These are phyloP conservation scores for Pterocles burchelli DNA, from an alignment of 2,113 vertebrate genomes.

Conservation along the genomic window DNA sequence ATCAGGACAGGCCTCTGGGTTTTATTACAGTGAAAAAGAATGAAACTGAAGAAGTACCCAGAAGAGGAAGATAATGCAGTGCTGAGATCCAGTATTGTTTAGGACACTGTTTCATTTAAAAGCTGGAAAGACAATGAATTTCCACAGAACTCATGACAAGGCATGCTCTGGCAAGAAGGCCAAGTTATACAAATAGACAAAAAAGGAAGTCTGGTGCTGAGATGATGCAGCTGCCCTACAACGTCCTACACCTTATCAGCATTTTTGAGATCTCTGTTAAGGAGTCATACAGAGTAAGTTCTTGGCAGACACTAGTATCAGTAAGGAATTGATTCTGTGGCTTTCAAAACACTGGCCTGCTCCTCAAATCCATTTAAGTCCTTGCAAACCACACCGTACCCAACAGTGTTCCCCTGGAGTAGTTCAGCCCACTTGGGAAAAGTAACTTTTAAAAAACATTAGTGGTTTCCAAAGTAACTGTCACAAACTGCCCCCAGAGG, in stretches of 20 bases:
- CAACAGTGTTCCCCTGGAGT: not conserved
- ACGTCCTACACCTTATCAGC: not conserved
- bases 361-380: not conserved
- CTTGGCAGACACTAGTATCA: not conserved
- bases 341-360: not conserved
- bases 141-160: not conserved
- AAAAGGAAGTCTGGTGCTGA: not conserved
- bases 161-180: not conserved
- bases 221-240: not conserved
- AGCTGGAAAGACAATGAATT: constrained; percentile 1
- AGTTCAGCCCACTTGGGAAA: not conserved
- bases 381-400: not conserved
- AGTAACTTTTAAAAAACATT: not conserved
- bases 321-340: not conserved
- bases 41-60: not conserved
- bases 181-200: not conserved
- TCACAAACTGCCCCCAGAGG: not conserved
- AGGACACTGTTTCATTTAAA: not conserved
- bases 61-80: not conserved
- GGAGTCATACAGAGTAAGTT: not conserved
- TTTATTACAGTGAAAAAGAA: not conserved
- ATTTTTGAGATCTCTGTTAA: not conserved
- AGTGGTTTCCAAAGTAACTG: not conserved
- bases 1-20: not conserved
- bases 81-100: not conserved